Conservation (phyloP, 2,888 invertebrate species). For the Cheilosia scutellata region DNA sequence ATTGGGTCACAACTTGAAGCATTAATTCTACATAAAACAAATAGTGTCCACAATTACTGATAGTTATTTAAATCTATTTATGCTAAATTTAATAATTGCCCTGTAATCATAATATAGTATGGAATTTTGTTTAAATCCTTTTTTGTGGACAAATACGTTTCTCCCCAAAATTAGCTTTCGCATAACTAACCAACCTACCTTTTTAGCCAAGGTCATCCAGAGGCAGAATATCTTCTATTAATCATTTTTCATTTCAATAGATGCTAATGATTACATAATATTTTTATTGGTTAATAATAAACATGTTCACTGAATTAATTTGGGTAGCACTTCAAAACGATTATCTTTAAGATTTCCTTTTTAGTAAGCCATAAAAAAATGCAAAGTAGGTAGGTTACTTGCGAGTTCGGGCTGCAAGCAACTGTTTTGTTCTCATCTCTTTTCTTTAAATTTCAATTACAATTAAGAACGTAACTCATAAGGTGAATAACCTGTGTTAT, state of each 20-base stretch:
- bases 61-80: neutral
- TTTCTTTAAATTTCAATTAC: neutral
- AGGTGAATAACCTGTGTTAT: slow-evolving; percentile 33
- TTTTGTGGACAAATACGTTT: neutral
- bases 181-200: neutral
- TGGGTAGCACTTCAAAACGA: slow-evolving; percentile 6
- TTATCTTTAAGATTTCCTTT: slow-evolving; percentile 31
- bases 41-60: neutral
- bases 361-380: slow-evolving; percentile 2
- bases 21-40: neutral
- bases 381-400: slow-evolving; percentile 11
- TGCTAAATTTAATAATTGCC: too few relatives aligned
- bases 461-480: neutral
- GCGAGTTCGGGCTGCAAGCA: neutral
- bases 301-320: slow-evolving; percentile 19
- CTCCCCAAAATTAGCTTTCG: neutral
- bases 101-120: neutral
- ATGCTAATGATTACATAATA: slow-evolving; percentile 18
- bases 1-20: neutral
- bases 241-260: slow-evolving; percentile 5
- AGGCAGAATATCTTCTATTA: neutral
- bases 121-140: neutral
- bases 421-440: slow-evolving; percentile 1
- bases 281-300: slow-evolving; percentile 23
- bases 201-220: neutral